Conservation (phyloP, 2,888 invertebrate species). For the Acronicta alni region DNA sequence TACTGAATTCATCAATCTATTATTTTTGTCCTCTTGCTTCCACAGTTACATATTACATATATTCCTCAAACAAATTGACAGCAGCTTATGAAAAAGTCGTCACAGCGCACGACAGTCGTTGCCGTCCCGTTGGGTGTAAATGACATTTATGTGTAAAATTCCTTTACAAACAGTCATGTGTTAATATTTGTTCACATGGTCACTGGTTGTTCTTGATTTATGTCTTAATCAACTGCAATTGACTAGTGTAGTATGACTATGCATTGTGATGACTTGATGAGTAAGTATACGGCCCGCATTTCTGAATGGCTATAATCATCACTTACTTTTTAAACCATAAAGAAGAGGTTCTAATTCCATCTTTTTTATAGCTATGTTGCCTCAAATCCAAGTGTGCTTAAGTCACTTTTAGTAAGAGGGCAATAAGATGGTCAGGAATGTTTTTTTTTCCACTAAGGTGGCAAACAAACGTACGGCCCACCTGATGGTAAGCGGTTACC, state of each 20-base stretch:
- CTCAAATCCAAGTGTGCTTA: too few species aligned
- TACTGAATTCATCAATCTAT: too few species aligned
- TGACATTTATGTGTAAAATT: conserved; percentile 19
- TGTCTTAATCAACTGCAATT: conserved; percentile 58
- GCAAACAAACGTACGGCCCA: too few species aligned
- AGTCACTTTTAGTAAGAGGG: too few species aligned
- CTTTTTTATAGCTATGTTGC: too few species aligned
- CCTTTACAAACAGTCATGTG: conserved; percentile 35
- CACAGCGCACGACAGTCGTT: not conserved
- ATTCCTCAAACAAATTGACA: too few species aligned
- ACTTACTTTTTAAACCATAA: not conserved
- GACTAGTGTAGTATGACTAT: conserved; percentile 44
- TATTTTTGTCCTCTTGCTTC: too few species aligned
- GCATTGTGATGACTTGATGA: conserved; percentile 15
- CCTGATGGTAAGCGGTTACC: too few species aligned
- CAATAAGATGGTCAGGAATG: too few species aligned
- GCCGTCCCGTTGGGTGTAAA: conserved; percentile 23
- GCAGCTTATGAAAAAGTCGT: not conserved
- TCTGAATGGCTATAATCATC: not conserved
- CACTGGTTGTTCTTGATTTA: conserved; percentile 45
- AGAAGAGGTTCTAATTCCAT: too few species aligned
- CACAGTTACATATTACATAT: too few species aligned
- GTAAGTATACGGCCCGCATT: not conserved
- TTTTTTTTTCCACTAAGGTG: too few species aligned
- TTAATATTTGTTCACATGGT: conserved; percentile 62